Evolutionary conservation across 2,113 vertebrate genomes (phyloP), one percentile per base, ranked within the genome.

Genomic region (Catagonus wagneri): DNA sequence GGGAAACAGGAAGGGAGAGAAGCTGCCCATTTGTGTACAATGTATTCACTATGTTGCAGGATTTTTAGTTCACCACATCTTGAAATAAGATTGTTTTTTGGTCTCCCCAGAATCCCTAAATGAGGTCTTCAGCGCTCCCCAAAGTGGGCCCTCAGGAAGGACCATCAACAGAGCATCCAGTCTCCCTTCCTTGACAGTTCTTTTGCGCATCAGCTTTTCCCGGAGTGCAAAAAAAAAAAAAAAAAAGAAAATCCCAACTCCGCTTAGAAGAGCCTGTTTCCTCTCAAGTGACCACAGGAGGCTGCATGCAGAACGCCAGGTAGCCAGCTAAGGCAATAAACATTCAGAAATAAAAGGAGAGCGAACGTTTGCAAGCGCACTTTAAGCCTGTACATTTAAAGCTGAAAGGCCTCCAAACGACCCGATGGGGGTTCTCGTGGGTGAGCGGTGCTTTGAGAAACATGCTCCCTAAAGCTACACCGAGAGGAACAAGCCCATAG

Each of bases 281-380:
- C 98, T 97, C 78, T 97, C 97, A 96, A 90, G 68, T 85, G 98
- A 98, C 98, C 98, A 98, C 93, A 98, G 92, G 89, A 94, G 96
- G 97, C 98, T 94, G 98, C 98, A 98, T 98, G 98, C 98, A 98
- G 98, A 98, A 98, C 98, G 98, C 98, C 98, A 98, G 98, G 98
- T 98, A 98, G 98, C 98, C 98, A 98, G 99, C 98, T 98, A 99
- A 99, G 99, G 99, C 99, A 99, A 98, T 98, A 98, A 94, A 98
- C 98, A 98, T 98, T 98, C 96, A 97, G 97, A 98, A 98, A 98
- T 90, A 58, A 98, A 98, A 98, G 96, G 68, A 95, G 98, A 98
- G 96, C 16, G 60, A 98, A 98, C 27, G 93, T 97, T 98, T 93
- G 97, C 98, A 99, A 99, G 99, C 98, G 98, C 98, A 98, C 98